phyloP scores from a whole-genome alignment of 1,140 invertebrate species.

The Microvelia longipes region DNA sequence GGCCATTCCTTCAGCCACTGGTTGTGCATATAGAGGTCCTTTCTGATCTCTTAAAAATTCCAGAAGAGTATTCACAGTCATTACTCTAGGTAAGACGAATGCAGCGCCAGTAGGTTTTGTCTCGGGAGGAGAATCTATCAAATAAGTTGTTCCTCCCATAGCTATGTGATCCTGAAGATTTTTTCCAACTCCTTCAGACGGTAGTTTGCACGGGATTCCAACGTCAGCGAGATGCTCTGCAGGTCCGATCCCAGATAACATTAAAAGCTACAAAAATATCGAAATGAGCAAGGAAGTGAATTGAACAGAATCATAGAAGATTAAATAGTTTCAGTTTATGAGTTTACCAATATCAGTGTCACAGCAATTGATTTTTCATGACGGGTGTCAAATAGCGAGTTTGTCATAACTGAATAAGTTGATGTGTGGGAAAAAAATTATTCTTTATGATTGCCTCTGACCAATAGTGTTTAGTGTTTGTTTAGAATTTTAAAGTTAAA shows the following conservation, averaged over 20 bases:
- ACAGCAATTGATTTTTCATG: too few relatives aligned
- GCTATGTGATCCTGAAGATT: conserved; percentile 68
- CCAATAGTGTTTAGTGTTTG: too few relatives aligned
- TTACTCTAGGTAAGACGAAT: conserved; percentile 40
- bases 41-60: conserved; percentile 37
- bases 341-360: too few relatives aligned
- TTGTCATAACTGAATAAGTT: too few relatives aligned
- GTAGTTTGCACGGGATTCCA: conserved; percentile 36
- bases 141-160: conserved; percentile 41
- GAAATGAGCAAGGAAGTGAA: neutral
- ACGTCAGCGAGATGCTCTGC: conserved; percentile 36
- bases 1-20: conserved; percentile 55
- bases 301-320: neutral
- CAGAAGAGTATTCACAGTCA: conserved; percentile 35
- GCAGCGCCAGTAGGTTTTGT: conserved; percentile 33
- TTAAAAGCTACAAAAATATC: conserved; percentile 38
- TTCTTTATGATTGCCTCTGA: too few relatives aligned
- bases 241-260: conserved; percentile 64
- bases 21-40: conserved; percentile 47
- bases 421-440: too few relatives aligned
- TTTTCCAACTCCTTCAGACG: conserved; percentile 56
- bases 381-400: too few relatives aligned
- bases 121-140: conserved; percentile 35
- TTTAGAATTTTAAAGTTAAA: too few relatives aligned
- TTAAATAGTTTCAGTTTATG: too few relatives aligned